A percentile compares a stretch with the other conserved stretches of the same genome.
phyloP scores from a whole-genome alignment of 92 coral and sea anemone genomes.

The Anthopleura xanthogrammica region DNA sequence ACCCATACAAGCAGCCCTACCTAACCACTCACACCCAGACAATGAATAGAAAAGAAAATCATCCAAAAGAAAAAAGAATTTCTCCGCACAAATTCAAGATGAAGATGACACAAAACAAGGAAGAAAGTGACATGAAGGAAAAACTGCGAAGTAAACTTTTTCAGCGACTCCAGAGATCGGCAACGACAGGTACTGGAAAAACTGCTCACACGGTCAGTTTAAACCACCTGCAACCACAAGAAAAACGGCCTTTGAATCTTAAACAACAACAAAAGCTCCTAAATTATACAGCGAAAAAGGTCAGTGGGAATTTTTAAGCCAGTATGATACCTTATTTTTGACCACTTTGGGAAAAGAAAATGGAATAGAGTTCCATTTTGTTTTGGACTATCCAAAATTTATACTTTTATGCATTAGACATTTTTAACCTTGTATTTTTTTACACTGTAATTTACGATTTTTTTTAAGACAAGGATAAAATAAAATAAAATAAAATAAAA shows the following conservation, averaged over 20 bases:
- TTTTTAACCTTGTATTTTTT: too few species aligned
- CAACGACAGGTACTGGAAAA: not conserved
- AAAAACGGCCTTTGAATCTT: constrained; percentile 3
- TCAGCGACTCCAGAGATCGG: constrained; percentile 20
- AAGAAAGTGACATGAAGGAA: constrained; percentile 9
- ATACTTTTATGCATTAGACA: too few species aligned
- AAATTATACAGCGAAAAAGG: not conserved
- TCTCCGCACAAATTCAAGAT: not conserved
- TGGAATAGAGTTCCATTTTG: too few species aligned
- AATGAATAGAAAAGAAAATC: not conserved
- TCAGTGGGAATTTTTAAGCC: not conserved
- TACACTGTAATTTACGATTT: too few species aligned
- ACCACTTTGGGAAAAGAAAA: too few species aligned
- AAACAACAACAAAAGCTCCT: not conserved
- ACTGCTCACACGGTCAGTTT: not conserved
- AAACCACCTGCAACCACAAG: constrained; percentile 10
- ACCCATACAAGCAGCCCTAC: not conserved
- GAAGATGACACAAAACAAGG: not conserved
- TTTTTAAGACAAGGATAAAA: too few species aligned
- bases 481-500: too few species aligned
- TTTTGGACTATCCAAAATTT: too few species aligned
- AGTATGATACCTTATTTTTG: not conserved
- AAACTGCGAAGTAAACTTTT: constrained; percentile 16
- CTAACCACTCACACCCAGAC: not conserved
- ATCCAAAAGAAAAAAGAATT: not conserved